A percentile compares a stretch with the other conserved stretches of the same genome.
These are phyloP conservation scores for Lycaon pictus DNA, from an alignment of 2,113 vertebrate genomes.

Conservation along the genomic window DNA sequence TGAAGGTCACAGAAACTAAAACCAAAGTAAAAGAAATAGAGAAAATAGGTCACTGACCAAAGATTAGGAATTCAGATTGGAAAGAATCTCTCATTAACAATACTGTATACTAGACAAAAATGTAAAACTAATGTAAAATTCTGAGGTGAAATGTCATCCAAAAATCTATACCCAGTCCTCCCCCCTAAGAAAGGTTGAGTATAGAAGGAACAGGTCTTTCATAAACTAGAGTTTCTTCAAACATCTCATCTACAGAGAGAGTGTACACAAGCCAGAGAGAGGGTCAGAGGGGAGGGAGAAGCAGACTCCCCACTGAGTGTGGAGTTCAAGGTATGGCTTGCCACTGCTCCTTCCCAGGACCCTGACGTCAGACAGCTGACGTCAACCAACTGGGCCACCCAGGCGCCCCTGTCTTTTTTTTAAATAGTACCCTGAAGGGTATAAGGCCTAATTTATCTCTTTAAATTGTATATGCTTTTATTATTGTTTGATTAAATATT, in stretches of 20 bases:
- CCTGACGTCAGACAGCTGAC: not conserved
- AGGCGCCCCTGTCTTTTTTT: not conserved
- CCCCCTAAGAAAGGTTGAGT: accelerated
- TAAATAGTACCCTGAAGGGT: not conserved
- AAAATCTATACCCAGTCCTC: not conserved
- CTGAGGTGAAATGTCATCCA: not conserved
- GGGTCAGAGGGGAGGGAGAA: not conserved
- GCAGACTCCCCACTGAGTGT: not conserved
- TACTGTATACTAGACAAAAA: not conserved
- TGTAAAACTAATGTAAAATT: not conserved
- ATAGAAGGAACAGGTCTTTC: not conserved
- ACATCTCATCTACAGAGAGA: not conserved
- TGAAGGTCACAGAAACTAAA: not conserved
- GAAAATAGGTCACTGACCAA: not conserved
- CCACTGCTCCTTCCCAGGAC: not conserved
- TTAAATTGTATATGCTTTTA: not conserved
- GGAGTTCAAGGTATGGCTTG: not conserved
- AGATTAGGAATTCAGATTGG: not conserved
- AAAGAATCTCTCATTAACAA: not conserved
- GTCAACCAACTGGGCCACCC: not conserved
- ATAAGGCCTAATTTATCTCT: not conserved
- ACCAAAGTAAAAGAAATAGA: not conserved
- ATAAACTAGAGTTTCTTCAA: not conserved
- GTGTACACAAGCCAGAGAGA: not conserved
- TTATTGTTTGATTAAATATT: not conserved